A percentile compares a stretch with the other conserved stretches of the same genome.
Evolutionary conservation across 2,888 invertebrate genomes (phyloP).

Genomic region (Oegoconia quadripuncta): DNA sequence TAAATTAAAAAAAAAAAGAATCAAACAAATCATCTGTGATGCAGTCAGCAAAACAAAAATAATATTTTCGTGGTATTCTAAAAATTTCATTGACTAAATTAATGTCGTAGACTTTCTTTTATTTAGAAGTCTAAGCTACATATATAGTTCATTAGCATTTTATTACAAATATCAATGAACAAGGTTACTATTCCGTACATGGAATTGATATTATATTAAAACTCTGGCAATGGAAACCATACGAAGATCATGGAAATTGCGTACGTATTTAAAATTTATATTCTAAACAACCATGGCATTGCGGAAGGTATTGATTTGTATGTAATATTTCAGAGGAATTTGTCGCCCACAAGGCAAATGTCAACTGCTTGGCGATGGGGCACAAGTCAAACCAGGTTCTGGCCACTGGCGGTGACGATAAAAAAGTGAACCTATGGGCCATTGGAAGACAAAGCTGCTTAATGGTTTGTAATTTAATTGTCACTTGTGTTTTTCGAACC

Average conservation of each 20-base stretch:
- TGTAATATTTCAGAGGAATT: slow-evolving; percentile 86
- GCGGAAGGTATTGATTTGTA: background rate
- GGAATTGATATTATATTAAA: slow-evolving; percentile 40
- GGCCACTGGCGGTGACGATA: slow-evolving; percentile 97
- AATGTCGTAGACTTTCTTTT: no score
- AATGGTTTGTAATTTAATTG: slow-evolving; percentile 84
- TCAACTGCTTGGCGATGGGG: slow-evolving; percentile 92
- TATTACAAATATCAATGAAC: slow-evolving; percentile 11
- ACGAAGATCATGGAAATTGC: slow-evolving; percentile 90
- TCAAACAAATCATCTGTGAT: no score
- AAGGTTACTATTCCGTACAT: slow-evolving; percentile 31
- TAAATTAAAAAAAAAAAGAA: no score
- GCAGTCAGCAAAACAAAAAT: no score
- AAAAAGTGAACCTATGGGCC: slow-evolving; percentile 98
- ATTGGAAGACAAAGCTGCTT: slow-evolving; percentile 97
- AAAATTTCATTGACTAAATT: no score
- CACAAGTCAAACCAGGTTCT: slow-evolving; percentile 94
- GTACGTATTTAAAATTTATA: slow-evolving; percentile 77
- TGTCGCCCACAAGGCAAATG: slow-evolving; percentile 91
- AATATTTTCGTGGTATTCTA: no score
- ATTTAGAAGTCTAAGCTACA: no score
- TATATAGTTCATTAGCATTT: no score
- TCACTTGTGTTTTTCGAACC: background rate
- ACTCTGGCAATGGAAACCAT: slow-evolving; percentile 65
- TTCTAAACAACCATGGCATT: background rate